Evolutionary conservation across 2,888 invertebrate genomes (phyloP), one percentile per base, ranked within the genome.

Genomic region (Salpingus planirostris): DNA sequence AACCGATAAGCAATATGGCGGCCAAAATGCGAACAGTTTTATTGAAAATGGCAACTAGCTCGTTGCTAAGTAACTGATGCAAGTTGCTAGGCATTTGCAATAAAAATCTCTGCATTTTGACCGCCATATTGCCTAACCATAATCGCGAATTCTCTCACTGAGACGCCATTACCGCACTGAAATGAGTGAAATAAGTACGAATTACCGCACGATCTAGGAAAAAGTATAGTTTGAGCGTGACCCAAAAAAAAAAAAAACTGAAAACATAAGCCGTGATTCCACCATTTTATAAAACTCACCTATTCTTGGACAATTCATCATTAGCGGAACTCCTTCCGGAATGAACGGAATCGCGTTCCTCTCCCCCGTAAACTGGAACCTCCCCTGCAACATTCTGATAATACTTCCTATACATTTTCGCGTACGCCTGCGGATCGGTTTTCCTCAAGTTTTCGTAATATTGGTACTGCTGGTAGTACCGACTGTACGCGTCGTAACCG

Each of bases 261-360:
- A 21, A 31, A 21, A 10, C n/a, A 10, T 27, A 15, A 23, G 5
- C 14, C 3, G 8, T n/a, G 6, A 28, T 5, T 10, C 10, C 28
- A 30, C 11, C 23, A n/a, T n/a, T n/a, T n/a, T n/a, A 24, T 13
- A 11, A 25, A 24, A 31, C 15, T 13, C 10, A 76, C 68, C 78
- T 73, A 47, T 74, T 69, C 50, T 71, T 76, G 7, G 48, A 49
- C 10, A 64, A 35, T 38, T 67, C 69, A 24, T 80, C 83, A 59
- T 81, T 80, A 46, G 81, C 76, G 38, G 86, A 86, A 65, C 86
- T 86, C 47, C 85, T 75, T 26, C 87, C 88, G 11, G 87, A 87
- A 68, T 86, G 86, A 31, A 84, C 82, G 49, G 83, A 83, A 41
- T 77, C 82, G 44, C 84, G 71, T 44, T 82, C 84, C 50, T 81